Conservation (phyloP, 2,113 vertebrate species). For the Phyllostomus discolor region DNA sequence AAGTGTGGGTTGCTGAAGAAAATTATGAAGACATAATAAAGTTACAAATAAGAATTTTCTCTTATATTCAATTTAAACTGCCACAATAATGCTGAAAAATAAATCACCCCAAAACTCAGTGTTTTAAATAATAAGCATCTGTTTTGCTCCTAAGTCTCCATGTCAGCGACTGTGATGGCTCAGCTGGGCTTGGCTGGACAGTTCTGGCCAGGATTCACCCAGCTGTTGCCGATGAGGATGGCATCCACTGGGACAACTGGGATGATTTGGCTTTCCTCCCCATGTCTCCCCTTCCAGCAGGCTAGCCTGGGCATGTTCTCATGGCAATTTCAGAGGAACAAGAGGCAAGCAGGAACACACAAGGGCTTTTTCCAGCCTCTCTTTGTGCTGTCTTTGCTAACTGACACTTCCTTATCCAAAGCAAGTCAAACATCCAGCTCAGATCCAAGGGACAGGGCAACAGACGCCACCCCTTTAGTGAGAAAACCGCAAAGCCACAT, state of each 20-base stretch:
- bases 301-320: neutral
- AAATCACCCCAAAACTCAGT: neutral
- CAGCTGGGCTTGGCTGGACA: neutral
- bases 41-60: neutral
- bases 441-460: neutral
- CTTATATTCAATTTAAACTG: neutral
- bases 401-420: neutral
- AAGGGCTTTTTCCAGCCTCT: neutral
- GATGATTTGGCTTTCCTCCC: neutral
- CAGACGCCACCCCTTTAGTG: neutral
- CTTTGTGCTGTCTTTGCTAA: neutral
- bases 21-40: constrained; percentile 1
- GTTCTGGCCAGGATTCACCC: neutral
- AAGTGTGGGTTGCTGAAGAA: neutral
- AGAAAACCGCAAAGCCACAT: neutral
- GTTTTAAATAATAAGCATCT: neutral
- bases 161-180: neutral
- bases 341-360: neutral
- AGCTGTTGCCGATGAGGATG: neutral
- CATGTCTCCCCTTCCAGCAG: neutral
- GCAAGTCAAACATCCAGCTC: neutral
- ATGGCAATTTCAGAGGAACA: neutral
- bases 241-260: neutral
- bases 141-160: neutral
- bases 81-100: neutral